phyloP scores from a whole-genome alignment of 2,113 vertebrate species.

The Cettia cetti region DNA sequence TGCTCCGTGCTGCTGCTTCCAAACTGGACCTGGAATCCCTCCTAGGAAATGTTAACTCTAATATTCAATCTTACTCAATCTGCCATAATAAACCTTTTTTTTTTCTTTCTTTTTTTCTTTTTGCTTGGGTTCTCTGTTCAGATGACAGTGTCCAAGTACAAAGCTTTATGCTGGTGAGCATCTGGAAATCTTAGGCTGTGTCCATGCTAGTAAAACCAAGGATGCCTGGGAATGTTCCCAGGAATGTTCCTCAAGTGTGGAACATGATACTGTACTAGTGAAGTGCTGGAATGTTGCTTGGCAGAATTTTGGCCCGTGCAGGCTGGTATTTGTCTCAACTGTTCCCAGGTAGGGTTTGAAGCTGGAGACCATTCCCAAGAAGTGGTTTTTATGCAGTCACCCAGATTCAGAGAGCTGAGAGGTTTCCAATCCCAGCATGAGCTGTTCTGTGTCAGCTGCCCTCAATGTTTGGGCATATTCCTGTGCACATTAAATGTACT shows the following conservation, averaged over 20 bases:
- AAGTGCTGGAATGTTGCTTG: slow-evolving; percentile 38
- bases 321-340: background rate
- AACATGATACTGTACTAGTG: slow-evolving; percentile 18
- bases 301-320: slow-evolving; percentile 4
- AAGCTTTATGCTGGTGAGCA: background rate
- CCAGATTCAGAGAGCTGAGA: background rate
- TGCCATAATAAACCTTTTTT: background rate
- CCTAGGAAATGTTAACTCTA: background rate
- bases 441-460: background rate
- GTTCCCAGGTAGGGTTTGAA: slow-evolving; percentile 30
- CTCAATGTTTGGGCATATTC: background rate
- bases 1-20: background rate
- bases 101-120: background rate
- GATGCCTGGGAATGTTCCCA: slow-evolving; percentile 60
- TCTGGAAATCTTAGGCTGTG: slow-evolving; percentile 40
- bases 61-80: background rate
- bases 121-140: background rate
- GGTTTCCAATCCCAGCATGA: accelerated
- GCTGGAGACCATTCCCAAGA: background rate
- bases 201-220: slow-evolving; percentile 16
- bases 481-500: background rate
- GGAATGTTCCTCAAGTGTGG: slow-evolving; percentile 37
- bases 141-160: background rate
- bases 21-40: background rate
- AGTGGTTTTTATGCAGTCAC: background rate